A percentile compares a stretch with the other conserved stretches of the same genome.
phyloP scores from a whole-genome alignment of 2,888 invertebrate genomes.

The Tipula lateralis region DNA sequence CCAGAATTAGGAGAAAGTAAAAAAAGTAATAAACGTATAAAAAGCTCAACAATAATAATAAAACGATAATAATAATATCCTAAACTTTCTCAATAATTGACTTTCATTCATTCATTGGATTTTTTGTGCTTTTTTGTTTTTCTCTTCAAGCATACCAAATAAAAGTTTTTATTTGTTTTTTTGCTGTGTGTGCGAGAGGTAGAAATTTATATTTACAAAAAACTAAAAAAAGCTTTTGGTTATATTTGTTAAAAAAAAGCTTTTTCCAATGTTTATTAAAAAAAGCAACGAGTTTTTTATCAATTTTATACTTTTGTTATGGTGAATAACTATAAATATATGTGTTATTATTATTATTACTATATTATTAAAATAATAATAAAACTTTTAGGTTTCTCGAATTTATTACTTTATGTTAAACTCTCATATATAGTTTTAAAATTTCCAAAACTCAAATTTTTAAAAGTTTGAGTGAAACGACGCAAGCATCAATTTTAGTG shows the following conservation, averaged over 20 bases:
- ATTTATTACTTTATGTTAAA: not conserved
- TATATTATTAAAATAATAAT: not conserved
- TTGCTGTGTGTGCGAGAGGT: not conserved
- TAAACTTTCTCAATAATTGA: not conserved
- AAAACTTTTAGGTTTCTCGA: not conserved
- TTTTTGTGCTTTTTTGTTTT: not conserved
- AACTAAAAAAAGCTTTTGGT: not conserved
- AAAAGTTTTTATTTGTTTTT: not conserved
- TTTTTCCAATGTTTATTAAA: not conserved
- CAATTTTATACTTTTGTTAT: not conserved
- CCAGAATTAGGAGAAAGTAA: not conserved
- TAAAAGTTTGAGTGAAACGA: not conserved
- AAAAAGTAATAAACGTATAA: not conserved
- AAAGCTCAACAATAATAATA: not conserved
- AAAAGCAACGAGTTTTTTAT: not conserved
- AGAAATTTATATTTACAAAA: not conserved
- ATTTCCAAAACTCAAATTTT: not conserved
- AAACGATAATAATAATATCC: not conserved
- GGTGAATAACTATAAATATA: not conserved
- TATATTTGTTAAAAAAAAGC: not conserved
- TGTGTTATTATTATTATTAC: no score
- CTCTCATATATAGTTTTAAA: not conserved
- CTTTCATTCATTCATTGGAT: not conserved
- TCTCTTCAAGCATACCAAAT: not conserved
- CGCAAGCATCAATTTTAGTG: no score